phyloP scores from a whole-genome alignment of 2,113 vertebrate species.

The Protobothrops flavoviridis region DNA sequence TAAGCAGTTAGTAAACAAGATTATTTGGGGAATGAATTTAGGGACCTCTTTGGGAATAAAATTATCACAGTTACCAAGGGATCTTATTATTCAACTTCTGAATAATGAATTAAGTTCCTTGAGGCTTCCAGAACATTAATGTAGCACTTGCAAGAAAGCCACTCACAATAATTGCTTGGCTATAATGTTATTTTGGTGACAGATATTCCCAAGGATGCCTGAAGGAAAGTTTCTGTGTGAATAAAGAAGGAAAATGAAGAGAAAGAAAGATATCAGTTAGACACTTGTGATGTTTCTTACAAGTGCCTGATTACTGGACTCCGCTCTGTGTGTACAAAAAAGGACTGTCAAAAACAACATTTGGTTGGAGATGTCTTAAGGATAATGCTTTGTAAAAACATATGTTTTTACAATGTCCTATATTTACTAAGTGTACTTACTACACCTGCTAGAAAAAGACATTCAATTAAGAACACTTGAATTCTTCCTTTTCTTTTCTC shows the following conservation, averaged over 20 bases:
- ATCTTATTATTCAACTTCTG: conserved; percentile 30
- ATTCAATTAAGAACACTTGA: background rate
- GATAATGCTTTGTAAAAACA: background rate
- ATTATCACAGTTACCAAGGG: background rate
- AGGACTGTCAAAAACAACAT: background rate
- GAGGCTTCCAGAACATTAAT: conserved; percentile 18
- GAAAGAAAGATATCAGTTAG: background rate
- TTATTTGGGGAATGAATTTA: background rate
- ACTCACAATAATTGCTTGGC: background rate
- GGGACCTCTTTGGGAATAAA: conserved; percentile 7
- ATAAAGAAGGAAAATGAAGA: background rate
- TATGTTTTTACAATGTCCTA: background rate
- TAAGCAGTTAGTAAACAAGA: background rate
- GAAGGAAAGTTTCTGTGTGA: conserved; percentile 6
- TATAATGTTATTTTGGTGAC: conserved; percentile 17
- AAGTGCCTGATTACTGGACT: background rate
- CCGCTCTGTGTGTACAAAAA: background rate
- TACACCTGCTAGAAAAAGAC: background rate
- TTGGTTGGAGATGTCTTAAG: background rate
- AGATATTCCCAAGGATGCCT: background rate
- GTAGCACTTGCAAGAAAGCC: background rate
- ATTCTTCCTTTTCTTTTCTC: background rate
- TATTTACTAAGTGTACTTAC: background rate
- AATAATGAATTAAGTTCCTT: background rate
- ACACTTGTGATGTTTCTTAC: background rate